phyloP scores from a whole-genome alignment of 2,797 vertebrate species.

The Pseudopleuronectes americanus region DNA sequence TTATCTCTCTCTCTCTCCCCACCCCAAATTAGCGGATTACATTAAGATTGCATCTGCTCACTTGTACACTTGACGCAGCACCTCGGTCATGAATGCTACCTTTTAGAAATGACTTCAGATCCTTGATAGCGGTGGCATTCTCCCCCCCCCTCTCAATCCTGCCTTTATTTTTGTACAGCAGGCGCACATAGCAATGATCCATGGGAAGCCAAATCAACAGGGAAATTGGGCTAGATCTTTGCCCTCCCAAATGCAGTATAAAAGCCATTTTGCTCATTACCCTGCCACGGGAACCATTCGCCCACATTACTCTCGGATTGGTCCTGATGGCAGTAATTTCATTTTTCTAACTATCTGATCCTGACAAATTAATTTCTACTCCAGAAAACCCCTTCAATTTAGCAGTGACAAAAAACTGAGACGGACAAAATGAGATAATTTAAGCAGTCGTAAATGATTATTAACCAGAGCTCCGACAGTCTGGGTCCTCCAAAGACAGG shows the following conservation, averaged over 20 bases:
- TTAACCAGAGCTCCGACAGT: conserved; percentile 66
- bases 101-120: conserved; percentile 56
- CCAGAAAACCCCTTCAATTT: conserved; percentile 1
- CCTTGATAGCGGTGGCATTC: conserved; percentile 39
- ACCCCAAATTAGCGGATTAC: conserved; percentile 62
- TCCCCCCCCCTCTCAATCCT: conserved; percentile 27
- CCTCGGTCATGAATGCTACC: conserved; percentile 52
- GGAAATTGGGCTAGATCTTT: conserved; percentile 75
- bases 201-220: conserved; percentile 73
- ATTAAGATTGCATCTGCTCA: conserved; percentile 63
- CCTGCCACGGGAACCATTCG: conserved; percentile 66
- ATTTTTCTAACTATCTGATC: conserved; percentile 76
- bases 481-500: conserved; percentile 74
- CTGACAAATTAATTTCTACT: conserved; percentile 75
- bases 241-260: conserved; percentile 60
- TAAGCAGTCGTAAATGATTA: conserved; percentile 71
- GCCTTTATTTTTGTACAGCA: conserved; percentile 55
- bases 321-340: conserved; percentile 80
- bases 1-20: no score
- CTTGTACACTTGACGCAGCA: conserved; percentile 20
- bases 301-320: conserved; percentile 78
- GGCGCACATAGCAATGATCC: conserved; percentile 69
- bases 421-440: conserved; percentile 69
- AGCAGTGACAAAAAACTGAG: conserved; percentile 67
- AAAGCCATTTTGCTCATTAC: conserved; percentile 77